Evolutionary conservation across 1,140 invertebrate genomes (phyloP), one percentile per base, ranked within the genome.

Genomic region (Thalassaphorura encarpata): DNA sequence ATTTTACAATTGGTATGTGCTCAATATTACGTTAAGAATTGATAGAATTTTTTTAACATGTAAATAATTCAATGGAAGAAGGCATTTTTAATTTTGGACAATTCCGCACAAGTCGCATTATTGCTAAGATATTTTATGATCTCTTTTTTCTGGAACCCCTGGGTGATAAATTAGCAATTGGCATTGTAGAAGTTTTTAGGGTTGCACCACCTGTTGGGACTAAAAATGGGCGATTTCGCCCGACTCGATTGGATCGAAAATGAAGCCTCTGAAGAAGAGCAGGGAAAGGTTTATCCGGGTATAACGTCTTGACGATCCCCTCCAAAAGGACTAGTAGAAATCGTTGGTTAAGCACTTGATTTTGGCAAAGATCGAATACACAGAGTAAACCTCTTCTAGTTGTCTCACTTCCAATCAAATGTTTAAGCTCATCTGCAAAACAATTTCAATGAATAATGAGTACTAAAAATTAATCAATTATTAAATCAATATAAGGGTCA

Each of bases 371-470:
- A 66, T 91, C 84, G 68, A 93, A 95, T 3, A 94, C 81, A 29
- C 83, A 83, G n/a, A 89, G 71, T 1, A 95, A 74, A n/a, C 92
- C 92, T 53, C 82, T 78, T 27, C 87, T 74, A 6, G 89, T 88
- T 5, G 90, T 91, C 66, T 94, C 88, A 60, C 83, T 87, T 1
- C 93, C 92, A 58, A 96, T 84, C 62, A 96, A 83, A 69, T 89
- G 87, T 67, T 88, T 84, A 48, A 97, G 72, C 71, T 97, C 89
- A 75, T 95, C 90, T 78, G 77, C 67, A 69, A 81, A 62, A 29
- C 58, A 67, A 64, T 23, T 43, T 21, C 33, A 31, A 54, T n/a
- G n/a, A 47, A 50, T 41, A 54, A 42, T 48, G 8, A 45, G 31
- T 11, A 48, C 24, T 18, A 8, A 6, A 13, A 47, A 28, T 54